Base-by-base conservation (phyloP, 2,888 invertebrate genomes). In the Drosophila putrida region DNA sequence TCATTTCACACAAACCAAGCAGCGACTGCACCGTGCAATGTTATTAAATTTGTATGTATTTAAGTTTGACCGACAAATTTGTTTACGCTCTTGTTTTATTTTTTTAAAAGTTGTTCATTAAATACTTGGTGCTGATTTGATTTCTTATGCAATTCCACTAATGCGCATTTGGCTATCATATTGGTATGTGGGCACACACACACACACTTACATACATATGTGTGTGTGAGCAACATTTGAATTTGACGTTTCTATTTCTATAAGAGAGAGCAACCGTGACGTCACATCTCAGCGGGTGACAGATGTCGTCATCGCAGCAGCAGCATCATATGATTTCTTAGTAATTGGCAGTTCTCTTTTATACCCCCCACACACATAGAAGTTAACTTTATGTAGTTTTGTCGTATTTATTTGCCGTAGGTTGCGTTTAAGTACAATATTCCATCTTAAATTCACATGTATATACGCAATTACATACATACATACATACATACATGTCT, bases 111-210 rank as follows among this genome's bases (percentile, higher is more conserved):
- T 49, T 74, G 67, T 68, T 61, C 59, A 78, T 49, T 73, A 68
- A 64, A 67, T 63, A 63, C 67, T 73, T 69, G 67, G 63, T 65
- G 50, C 44, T 73, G 55, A 65, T 65, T 59, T 51, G 65, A 54
- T 72, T 65, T 64, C 75, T 80, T 80, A 83, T 83, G 84, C 75
- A 80, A 80, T 55, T 53, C 51, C 33, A 38, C 49, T 63, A 82
- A 51, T 77, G 83, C 80, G 83, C 78, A 80, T 71, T 80, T 83
- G 63, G 71, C 71, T 49, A 44, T 43, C 47, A 62, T 25, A 36
- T n/a, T 15, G 9, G 15, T 6, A 43, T 25, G 38, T 20, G 20
- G 20, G 20, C 20, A 20, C 2, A 20, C 20, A 20, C 20, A 20
- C 20, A 20, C 2, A 20, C 20, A 20, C n/a, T n/a, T n/a, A n/a